These are phyloP conservation scores for Phalera bucephala DNA, from an alignment of 2,888 invertebrate genomes.

Conservation along the genomic window DNA sequence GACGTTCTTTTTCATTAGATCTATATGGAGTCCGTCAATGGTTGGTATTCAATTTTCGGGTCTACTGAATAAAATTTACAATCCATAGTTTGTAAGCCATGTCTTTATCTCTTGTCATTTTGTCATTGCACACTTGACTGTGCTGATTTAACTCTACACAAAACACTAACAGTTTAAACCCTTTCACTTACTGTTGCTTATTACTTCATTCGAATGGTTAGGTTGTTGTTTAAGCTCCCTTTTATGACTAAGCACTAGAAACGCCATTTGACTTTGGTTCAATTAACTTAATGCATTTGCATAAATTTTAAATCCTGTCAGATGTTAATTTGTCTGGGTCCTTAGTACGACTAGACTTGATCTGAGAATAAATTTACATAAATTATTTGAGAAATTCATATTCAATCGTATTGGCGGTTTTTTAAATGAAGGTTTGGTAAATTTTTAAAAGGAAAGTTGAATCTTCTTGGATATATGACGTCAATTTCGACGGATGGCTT, in stretches of 20 bases:
- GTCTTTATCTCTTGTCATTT: no score
- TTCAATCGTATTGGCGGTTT: no score
- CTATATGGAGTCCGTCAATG: no score
- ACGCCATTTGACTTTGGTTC: conserved; percentile 34
- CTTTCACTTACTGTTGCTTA: conserved; percentile 19
- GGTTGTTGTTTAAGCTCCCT: conserved; percentile 24
- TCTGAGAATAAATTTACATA: conserved; percentile 25
- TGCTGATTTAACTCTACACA: background rate
- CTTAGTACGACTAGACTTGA: conserved; percentile 23
- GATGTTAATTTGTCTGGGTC: conserved; percentile 36
- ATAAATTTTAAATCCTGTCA: conserved; percentile 41
- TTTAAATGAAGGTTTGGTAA: no score
- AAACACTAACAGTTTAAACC: background rate
- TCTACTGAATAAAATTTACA: no score
- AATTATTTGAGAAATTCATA: conserved; percentile 11
- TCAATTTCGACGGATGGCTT: no score
- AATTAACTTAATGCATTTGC: conserved; percentile 48
- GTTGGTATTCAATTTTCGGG: no score
- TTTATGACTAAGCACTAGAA: conserved; percentile 30
- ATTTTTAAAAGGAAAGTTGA: no score
- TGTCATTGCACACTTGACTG: no score
- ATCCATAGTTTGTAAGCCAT: no score
- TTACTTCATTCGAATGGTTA: conserved; percentile 24
- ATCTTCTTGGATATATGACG: no score
- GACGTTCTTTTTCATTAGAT: no score